Base-by-base conservation (phyloP, 1,140 invertebrate genomes). In the Colletes gigas region DNA sequence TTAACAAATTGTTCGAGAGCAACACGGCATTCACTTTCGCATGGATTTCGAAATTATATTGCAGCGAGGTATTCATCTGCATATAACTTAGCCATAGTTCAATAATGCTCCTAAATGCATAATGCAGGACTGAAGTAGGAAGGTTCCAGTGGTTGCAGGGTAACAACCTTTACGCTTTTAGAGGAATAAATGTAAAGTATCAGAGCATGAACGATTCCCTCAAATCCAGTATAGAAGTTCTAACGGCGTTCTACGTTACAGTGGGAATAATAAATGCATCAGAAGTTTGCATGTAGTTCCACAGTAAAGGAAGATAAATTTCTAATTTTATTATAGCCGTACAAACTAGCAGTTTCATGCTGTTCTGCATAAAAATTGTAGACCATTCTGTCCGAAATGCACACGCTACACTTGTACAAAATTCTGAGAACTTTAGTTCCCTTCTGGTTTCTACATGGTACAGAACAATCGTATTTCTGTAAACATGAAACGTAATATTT, bases 221-320 rank as follows among this genome's bases (percentile, higher is more conserved):
- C 7, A 6, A 50, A 73, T 41, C 50, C 60, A 30, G 47, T 21
- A 17, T 21, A 44, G 60, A 57, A 66, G 5, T 4, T 47, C 41
- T 72, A 78, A 72, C 50, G 19, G 7, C 39, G 50, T 47, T 39
- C 50, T 15, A n/a, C 10, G 52, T 73, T 66, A 55, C 3, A 39
- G 60, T 39, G 30, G 54, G 60, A 65, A 79, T 73, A 79, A 79
- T 73, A 65, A 79, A 39, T 65, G 60, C 52, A 9, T 63, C 77
- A 7, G 63, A 65, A 65, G 50, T 73, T 65, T 55, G 59, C 70
- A 19, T 73, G 54, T 52, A 57, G 17, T 15, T 65, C 9, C 41
- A 14, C 12, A 19, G 3, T n/a, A 71, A 19, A 6, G 14, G 8
- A 57, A 21, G 52, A 73, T 73, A 65, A 57, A 15, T 73, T 73